Conservation (phyloP, 2,888 invertebrate species). For the Tachina lurida region DNA sequence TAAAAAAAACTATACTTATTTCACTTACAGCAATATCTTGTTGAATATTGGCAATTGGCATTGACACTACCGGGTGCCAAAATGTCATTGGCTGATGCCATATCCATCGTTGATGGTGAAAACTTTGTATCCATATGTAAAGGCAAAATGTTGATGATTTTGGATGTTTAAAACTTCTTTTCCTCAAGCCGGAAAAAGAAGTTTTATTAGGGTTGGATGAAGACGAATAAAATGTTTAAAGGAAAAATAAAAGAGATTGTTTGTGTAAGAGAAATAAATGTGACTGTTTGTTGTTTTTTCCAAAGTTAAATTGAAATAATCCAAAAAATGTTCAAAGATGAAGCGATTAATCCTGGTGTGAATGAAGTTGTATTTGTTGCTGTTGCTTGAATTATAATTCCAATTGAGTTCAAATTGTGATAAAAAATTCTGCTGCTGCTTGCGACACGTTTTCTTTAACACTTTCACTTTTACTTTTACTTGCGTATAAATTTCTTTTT, state of each 20-base stretch:
- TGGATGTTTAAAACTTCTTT: conserved; percentile 63
- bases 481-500: conserved; percentile 29
- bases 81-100: conserved; percentile 81
- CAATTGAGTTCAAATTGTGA: conserved; percentile 37
- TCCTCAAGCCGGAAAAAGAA: conserved; percentile 54
- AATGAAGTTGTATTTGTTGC: conserved; percentile 26
- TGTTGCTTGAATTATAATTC: conserved; percentile 38
- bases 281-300: conserved; percentile 2
- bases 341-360: conserved; percentile 34
- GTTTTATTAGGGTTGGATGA: conserved; percentile 52
- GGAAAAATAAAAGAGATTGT: conserved; percentile 12
- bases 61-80: conserved; percentile 80
- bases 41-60: conserved; percentile 82
- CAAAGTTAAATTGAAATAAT: conserved; percentile 48
- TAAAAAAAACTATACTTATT: conserved; percentile 21
- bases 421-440: conserved; percentile 45
- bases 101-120: conserved; percentile 73
- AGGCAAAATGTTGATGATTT: conserved; percentile 68
- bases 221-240: conserved; percentile 22
- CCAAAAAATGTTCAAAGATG: conserved; percentile 37
- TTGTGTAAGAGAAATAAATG: conserved; percentile 23
- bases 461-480: conserved; percentile 73
- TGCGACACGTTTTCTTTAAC: conserved; percentile 57
- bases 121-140: conserved; percentile 67
- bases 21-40: conserved; percentile 83